These are phyloP conservation scores for Platerodrilus igneus DNA, from an alignment of 2,888 invertebrate genomes.

Conservation along the genomic window DNA sequence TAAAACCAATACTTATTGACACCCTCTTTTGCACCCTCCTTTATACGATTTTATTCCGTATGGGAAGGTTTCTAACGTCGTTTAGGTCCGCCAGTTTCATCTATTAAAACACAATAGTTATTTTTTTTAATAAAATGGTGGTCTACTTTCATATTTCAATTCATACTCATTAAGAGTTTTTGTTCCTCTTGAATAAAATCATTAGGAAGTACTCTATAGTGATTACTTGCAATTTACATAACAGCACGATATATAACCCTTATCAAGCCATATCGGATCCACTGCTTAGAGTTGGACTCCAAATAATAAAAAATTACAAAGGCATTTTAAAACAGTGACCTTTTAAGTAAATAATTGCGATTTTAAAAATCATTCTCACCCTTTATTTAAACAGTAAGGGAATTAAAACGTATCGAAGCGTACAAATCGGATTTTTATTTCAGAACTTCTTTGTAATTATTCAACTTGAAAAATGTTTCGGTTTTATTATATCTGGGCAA, in stretches of 20 bases:
- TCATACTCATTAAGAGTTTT: constrained; percentile 12
- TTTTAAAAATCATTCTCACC: constrained; percentile 26
- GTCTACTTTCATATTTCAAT: constrained; percentile 12
- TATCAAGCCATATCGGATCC: no score
- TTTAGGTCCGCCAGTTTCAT: constrained; percentile 1
- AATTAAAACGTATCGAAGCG: constrained; percentile 40
- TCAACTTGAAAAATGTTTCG: constrained; percentile 6
- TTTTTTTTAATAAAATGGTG: constrained; percentile 18
- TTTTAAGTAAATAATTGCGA: constrained; percentile 21
- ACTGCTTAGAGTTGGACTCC: no score
- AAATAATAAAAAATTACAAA: no score
- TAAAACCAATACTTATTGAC: constrained; percentile 30
- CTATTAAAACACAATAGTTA: constrained; percentile 12
- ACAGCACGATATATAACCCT: no score
- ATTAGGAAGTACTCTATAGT: no score
- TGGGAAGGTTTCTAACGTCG: constrained; percentile 4
- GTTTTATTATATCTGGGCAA: no score
- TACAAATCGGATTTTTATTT: constrained; percentile 38
- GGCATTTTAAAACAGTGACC: no score
- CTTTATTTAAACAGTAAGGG: constrained; percentile 38
- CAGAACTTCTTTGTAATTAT: constrained; percentile 12
- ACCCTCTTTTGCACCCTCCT: constrained; percentile 23
- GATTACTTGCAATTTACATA: no score
- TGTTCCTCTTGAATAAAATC: constrained; percentile 1
- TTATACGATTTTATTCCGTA: constrained; percentile 16